These are phyloP conservation scores for Hypothenemus hampei DNA, from an alignment of 1,140 invertebrate species.

Conservation along the genomic window DNA sequence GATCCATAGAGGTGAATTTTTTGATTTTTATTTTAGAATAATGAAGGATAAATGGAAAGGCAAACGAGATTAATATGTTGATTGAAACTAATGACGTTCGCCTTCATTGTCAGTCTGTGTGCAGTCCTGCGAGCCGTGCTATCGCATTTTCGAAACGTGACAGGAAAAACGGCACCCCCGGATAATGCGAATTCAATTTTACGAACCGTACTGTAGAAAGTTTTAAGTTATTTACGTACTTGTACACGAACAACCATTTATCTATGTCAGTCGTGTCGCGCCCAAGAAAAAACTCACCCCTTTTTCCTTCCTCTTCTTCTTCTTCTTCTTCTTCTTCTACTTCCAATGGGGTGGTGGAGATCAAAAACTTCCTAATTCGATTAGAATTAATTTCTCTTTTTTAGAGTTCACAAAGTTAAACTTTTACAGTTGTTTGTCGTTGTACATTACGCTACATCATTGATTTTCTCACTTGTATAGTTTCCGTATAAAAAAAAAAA, in stretches of 20 bases:
- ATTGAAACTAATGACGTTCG: slow-evolving; percentile 44
- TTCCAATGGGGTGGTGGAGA: too few relatives aligned
- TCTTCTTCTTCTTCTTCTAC: too few relatives aligned
- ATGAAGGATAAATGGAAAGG: slow-evolving; percentile 6
- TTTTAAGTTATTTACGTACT: slow-evolving; percentile 14
- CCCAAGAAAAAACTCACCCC: slow-evolving; percentile 7
- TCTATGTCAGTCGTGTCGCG: slow-evolving; percentile 10
- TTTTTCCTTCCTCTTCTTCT: background rate
- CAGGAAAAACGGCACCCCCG: slow-evolving; percentile 1
- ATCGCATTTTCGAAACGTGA: slow-evolving; percentile 15
- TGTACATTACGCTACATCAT: background rate
- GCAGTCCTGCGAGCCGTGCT: slow-evolving; percentile 30
- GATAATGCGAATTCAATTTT: slow-evolving; percentile 8
- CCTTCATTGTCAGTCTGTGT: slow-evolving; percentile 40
- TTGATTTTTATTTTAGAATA: background rate
- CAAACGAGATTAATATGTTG: slow-evolving; percentile 41
- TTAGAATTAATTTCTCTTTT: slow-evolving; percentile 10
- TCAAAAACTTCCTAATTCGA: slow-evolving; percentile 7
- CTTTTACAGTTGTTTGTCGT: background rate
- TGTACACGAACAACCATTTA: slow-evolving; percentile 6
- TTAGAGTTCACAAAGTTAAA: background rate
- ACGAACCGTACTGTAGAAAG: slow-evolving; percentile 1
- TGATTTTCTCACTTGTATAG: too few relatives aligned
- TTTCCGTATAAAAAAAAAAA: too few relatives aligned
- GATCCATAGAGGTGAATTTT: too few relatives aligned